Conservation (phyloP, 2,113 vertebrate genomes). For the Alaudala cheleensis region DNA sequence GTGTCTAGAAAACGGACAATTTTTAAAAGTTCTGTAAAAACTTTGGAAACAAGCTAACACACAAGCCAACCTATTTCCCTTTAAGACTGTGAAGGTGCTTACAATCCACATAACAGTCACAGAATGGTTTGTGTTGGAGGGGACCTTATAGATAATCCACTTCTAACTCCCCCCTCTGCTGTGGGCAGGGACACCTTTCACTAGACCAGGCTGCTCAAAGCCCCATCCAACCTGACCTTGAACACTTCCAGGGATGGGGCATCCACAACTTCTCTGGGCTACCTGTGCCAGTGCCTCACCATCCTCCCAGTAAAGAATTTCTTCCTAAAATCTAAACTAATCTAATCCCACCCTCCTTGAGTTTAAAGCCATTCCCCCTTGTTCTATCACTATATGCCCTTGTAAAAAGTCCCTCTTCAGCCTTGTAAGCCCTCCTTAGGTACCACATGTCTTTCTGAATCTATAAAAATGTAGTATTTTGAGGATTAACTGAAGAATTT, state of each 20-base stretch:
- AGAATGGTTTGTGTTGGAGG: not conserved
- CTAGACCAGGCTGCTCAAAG: not conserved
- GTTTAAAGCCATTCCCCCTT: not conserved
- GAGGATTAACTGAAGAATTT: not conserved
- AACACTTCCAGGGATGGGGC: not conserved
- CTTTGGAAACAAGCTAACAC: not conserved
- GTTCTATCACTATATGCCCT: not conserved
- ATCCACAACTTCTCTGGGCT: not conserved
- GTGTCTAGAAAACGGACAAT: not conserved
- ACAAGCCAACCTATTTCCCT: not conserved
- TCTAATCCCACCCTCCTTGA: not conserved
- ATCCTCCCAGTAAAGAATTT: not conserved
- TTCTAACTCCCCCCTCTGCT: not conserved
- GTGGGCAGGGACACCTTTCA: not conserved
- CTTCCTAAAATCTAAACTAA: not conserved
- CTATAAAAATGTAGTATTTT: not conserved
- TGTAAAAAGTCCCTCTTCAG: not conserved
- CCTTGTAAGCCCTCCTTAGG: not conserved
- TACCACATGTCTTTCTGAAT: not conserved
- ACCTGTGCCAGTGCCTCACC: not conserved
- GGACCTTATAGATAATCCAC: not conserved
- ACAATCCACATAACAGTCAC: not conserved
- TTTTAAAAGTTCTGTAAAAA: not conserved
- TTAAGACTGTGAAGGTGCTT: not conserved
- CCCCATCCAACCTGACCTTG: not conserved